These are phyloP conservation scores for Luperina nickerlii DNA, from an alignment of 2,888 invertebrate genomes.

Conservation along the genomic window DNA sequence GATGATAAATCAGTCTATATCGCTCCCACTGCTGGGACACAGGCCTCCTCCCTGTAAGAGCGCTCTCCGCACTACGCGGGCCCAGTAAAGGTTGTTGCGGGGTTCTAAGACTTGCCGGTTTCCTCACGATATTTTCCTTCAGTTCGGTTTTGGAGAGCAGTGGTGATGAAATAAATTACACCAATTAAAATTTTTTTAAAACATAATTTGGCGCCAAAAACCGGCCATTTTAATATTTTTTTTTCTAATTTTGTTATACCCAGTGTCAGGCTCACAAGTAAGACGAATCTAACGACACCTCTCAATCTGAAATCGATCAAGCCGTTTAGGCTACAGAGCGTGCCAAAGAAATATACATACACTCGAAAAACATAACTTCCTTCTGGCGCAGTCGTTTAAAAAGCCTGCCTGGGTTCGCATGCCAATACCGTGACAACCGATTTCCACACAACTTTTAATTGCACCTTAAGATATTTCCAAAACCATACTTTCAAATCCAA, in stretches of 20 bases:
- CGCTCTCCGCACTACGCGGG: background rate
- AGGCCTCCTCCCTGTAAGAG: background rate
- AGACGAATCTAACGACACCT: too few species aligned
- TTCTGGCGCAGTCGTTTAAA: too few species aligned
- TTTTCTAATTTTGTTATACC: too few species aligned
- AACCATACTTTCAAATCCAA: conserved; percentile 67
- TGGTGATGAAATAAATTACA: background rate
- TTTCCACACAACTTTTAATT: background rate
- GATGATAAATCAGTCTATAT: background rate
- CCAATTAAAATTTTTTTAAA: background rate
- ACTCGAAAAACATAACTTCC: too few species aligned
- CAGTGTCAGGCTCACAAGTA: too few species aligned
- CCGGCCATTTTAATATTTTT: too few species aligned
- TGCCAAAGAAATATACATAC: too few species aligned
- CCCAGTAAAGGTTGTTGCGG: background rate
- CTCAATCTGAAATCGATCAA: too few species aligned
- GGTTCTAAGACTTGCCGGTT: background rate
- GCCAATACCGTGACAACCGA: too few species aligned
- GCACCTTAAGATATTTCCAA: background rate
- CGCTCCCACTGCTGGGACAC: background rate
- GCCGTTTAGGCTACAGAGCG: too few species aligned
- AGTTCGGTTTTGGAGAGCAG: background rate
- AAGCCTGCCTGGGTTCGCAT: too few species aligned
- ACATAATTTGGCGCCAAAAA: too few species aligned
- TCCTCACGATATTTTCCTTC: background rate